Evolutionary conservation across 1,140 invertebrate genomes (phyloP).

Genomic region (Teleogryllus occipitalis): DNA sequence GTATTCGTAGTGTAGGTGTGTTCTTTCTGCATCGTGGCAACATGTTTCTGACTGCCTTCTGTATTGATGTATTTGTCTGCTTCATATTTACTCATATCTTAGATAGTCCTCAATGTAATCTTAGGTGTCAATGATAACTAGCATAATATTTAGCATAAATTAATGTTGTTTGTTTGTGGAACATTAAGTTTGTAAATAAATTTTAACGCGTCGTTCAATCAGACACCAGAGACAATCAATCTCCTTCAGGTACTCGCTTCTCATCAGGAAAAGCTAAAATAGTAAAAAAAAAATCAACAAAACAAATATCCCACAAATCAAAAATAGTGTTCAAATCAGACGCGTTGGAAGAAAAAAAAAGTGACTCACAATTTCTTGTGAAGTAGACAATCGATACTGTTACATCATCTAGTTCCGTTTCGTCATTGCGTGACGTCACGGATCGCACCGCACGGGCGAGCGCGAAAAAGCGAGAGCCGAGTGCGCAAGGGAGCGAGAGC

Average conservation of each 20-base stretch:
- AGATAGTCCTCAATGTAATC: background rate
- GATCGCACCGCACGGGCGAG: background rate
- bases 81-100: background rate
- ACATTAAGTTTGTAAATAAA: background rate
- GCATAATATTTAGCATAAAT: background rate
- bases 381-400: background rate
- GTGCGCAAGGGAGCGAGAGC: background rate
- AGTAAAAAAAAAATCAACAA: background rate
- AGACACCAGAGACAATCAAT: background rate
- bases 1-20: background rate
- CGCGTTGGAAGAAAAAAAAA: background rate
- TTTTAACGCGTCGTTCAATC: constrained; percentile 1
- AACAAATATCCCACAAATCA: background rate
- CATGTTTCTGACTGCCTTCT: background rate
- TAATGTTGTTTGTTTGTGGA: background rate
- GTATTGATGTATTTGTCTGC: background rate
- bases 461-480: background rate
- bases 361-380: background rate
- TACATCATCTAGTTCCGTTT: background rate
- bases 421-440: background rate
- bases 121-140: background rate
- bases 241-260: background rate
- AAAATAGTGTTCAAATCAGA: too few species aligned
- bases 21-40: background rate
- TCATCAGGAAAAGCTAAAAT: background rate